phyloP scores from a whole-genome alignment of 2,113 vertebrate genomes.

The Cathartes aura region DNA sequence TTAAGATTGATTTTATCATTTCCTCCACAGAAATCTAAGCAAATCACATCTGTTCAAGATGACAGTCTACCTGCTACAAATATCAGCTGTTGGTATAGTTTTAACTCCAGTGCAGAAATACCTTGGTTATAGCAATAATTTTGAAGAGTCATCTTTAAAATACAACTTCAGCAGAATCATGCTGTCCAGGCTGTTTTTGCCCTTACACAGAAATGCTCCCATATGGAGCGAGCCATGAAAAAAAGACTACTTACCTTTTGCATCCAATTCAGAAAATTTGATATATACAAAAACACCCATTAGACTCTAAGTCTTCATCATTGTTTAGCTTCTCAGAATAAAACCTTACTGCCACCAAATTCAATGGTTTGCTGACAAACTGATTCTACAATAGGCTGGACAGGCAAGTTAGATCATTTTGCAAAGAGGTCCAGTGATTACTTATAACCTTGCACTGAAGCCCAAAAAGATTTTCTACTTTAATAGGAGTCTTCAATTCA shows the following conservation, averaged over 20 bases:
- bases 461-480: not conserved
- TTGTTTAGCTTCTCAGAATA: not conserved
- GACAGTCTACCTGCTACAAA: not conserved
- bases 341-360: not conserved
- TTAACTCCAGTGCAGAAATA: not conserved
- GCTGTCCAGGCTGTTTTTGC: not conserved
- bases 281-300: not conserved
- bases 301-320: not conserved
- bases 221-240: not conserved
- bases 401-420: not conserved
- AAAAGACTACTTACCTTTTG: not conserved
- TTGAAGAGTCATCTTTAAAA: not conserved
- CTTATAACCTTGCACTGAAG: not conserved
- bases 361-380: not conserved
- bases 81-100: not conserved
- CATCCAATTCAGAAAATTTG: not conserved
- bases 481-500: not conserved
- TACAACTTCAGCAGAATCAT: not conserved
- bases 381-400: not conserved
- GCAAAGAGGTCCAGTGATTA: not conserved
- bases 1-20: not conserved
- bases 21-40: not conserved
- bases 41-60: not conserved
- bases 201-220: not conserved
- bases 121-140: not conserved